Evolutionary conservation across 2,113 vertebrate genomes (phyloP).

Genomic region (human): DNA sequence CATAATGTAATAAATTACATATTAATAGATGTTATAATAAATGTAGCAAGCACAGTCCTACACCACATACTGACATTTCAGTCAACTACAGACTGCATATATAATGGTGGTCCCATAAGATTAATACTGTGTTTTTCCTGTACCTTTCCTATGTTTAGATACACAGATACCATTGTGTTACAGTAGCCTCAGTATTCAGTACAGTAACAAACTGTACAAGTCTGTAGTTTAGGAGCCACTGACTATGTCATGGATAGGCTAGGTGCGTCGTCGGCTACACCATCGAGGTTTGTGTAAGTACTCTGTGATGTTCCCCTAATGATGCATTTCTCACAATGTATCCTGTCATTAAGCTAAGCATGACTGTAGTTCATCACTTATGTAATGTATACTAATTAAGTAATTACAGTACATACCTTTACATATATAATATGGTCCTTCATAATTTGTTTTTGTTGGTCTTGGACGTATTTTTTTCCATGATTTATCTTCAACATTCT

Average conservation of each 20-base stretch:
- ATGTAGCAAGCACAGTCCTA: not conserved
- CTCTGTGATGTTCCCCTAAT: not conserved
- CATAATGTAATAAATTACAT: too few relatives aligned
- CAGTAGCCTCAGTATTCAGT: not conserved
- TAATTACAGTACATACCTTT: constrained; percentile 88
- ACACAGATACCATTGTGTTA: not conserved
- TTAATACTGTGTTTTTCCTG: not conserved
- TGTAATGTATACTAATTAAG: not conserved
- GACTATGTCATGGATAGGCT: not conserved
- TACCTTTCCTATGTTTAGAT: not conserved
- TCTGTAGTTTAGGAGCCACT: not conserved
- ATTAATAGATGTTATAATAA: not conserved
- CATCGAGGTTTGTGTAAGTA: not conserved
- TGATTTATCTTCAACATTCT: constrained; percentile 88
- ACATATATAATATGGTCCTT: constrained; percentile 98
- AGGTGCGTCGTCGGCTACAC: not conserved
- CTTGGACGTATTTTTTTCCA: constrained; percentile 98
- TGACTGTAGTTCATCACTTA: not conserved
- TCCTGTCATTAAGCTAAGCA: not conserved
- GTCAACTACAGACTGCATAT: not conserved
- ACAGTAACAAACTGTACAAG: not conserved
- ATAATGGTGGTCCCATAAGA: not conserved
- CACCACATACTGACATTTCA: not conserved
- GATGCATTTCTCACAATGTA: not conserved
- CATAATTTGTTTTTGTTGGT: constrained; percentile 97